phyloP scores from a whole-genome alignment of 2,888 invertebrate genomes.

The Lasioglossum oenotherae region DNA sequence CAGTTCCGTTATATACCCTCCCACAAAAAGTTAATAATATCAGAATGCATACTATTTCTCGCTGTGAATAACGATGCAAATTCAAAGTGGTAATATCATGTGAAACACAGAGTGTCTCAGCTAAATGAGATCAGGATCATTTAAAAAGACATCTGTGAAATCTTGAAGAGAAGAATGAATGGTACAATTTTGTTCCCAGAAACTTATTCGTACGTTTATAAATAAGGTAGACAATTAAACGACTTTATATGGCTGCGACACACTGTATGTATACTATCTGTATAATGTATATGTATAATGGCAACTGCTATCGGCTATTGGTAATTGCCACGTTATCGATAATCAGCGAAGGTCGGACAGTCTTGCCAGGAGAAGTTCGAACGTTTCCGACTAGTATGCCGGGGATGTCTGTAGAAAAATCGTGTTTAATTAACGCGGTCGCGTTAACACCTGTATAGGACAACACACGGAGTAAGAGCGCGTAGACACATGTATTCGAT shows the following conservation, averaged over 20 bases:
- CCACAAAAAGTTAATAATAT: too few relatives aligned
- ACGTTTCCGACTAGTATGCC: too few relatives aligned
- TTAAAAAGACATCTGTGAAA: not conserved
- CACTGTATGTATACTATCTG: not conserved
- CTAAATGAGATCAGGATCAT: not conserved
- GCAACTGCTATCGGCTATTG: conserved; percentile 12
- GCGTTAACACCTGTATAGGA: not conserved
- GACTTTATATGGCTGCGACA: not conserved
- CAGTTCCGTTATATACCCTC: not conserved
- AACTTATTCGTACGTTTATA: not conserved
- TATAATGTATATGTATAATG: too few relatives aligned
- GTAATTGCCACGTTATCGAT: not conserved
- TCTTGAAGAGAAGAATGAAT: not conserved
- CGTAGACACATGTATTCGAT: not conserved
- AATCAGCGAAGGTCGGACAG: conserved; percentile 17
- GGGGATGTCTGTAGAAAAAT: not conserved
- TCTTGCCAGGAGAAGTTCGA: not conserved
- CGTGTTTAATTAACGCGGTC: not conserved
- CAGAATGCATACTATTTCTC: not conserved
- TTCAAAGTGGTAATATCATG: not conserved
- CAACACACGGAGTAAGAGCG: not conserved
- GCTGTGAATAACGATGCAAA: not conserved
- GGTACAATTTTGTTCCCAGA: not conserved
- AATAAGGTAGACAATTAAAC: not conserved
- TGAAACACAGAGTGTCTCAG: not conserved